These are phyloP conservation scores for Euschistus heros DNA, from an alignment of 1,140 invertebrate species.

Conservation along the genomic window DNA sequence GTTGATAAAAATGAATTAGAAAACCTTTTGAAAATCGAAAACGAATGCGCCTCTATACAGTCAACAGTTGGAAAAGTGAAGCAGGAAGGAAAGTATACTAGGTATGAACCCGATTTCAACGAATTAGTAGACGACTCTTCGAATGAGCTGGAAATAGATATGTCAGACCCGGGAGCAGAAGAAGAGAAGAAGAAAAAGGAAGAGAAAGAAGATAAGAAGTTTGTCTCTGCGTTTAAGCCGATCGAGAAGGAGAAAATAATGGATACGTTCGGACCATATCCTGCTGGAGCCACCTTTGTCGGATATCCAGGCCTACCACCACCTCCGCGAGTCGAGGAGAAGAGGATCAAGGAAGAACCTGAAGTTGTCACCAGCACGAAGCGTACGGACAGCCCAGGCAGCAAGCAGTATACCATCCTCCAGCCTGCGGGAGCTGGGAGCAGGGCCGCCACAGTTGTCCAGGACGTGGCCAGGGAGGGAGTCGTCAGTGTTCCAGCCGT, in stretches of 20 bases:
- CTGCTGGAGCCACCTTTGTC: conserved; percentile 50
- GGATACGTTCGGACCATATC: conserved; percentile 42
- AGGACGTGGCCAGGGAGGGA: conserved; percentile 57
- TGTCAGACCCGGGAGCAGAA: conserved; percentile 41
- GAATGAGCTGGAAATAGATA: conserved; percentile 66
- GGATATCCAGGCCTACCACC: conserved; percentile 41
- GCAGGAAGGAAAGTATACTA: conserved; percentile 38
- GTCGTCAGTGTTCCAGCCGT: conserved; percentile 53
- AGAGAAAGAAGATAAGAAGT: conserved; percentile 33
- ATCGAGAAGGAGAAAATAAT: conserved; percentile 36
- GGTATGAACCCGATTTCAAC: conserved; percentile 65
- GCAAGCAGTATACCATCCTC: conserved; percentile 68
- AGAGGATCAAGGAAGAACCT: conserved; percentile 34
- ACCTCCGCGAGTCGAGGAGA: conserved; percentile 29
- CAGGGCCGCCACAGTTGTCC: conserved; percentile 61
- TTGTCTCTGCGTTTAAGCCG: conserved; percentile 59
- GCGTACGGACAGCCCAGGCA: conserved; percentile 39
- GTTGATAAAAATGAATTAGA: conserved; percentile 38
- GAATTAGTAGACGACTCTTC: conserved; percentile 65
- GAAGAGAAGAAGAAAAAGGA: conserved; percentile 38
- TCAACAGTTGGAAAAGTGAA: conserved; percentile 33
- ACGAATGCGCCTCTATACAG: conserved; percentile 41
- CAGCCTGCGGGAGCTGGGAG: conserved; percentile 67
- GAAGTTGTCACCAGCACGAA: neutral
- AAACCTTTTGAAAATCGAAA: conserved; percentile 42